Base-by-base conservation (phyloP, 92 coral and sea anemone genomes). In the Porites cylindrica region DNA sequence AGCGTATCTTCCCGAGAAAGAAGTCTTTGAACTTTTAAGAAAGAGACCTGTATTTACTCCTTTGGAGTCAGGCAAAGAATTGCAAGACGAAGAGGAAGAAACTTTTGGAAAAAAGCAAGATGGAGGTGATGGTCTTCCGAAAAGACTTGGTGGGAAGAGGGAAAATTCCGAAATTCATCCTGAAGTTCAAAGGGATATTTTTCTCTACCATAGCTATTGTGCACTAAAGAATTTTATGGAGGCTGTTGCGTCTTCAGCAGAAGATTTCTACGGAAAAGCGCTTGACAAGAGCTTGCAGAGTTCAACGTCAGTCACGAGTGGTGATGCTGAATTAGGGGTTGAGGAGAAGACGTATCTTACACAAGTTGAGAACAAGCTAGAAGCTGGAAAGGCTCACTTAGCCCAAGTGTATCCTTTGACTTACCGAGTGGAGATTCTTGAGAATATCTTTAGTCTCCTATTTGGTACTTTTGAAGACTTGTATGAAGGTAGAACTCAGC, bases 381-480 rank as follows among this genome's bases (percentile, higher is more conserved):
- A 85, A 12, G 93, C 92, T 61, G 98, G 95, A 9, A 90, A 87
- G 51, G 72, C 81, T 53, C 96, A 95, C 87, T 69, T 97, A 74
- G 65, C 90, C n/a, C 88, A 89, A 14, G 95, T 97, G 5, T 95
- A 87, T 67, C 99, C 99, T 11, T 75, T 97, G 70, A 90, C 98
- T 1, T 97, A 93, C 85, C 82, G 99, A 64, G 94, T 94, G 38
- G 99, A 97, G 81, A 75, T 97, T 69, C 87, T 97, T 9, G 99
- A 97, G 86, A 85, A 97, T 59, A 89, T 95, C 66, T 97, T 97
- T 61, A 94, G 99, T 78, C 93, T 97, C 67, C 74, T 97, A 20
- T 97, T 97, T 97, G 89, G 93, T 8, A 95, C 98, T 64, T 92
- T 91, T 53, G 98, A 95, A 72, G 97, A 97, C 62, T 87, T 97